phyloP scores from a whole-genome alignment of 2,113 vertebrate genomes.

The Brevimyrus niger region DNA sequence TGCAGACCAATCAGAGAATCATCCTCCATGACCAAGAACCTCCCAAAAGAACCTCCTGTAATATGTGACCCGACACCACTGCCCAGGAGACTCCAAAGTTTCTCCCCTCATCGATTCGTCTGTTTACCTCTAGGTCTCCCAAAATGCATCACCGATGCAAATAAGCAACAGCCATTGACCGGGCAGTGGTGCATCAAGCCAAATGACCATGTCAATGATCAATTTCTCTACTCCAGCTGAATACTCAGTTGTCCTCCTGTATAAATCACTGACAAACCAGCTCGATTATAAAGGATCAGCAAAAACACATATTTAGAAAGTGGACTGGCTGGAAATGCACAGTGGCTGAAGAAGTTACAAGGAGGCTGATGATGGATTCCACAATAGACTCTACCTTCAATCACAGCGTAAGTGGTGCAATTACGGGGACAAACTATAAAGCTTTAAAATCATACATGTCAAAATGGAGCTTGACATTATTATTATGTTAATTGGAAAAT shows the following conservation, averaged over 20 bases:
- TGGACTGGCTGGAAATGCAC: conserved; percentile 52
- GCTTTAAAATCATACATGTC: background rate
- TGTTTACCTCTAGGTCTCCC: background rate
- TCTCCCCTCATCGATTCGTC: background rate
- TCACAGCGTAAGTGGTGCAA: background rate
- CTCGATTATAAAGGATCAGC: conserved; percentile 55
- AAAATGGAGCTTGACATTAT: background rate
- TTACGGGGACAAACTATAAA: background rate
- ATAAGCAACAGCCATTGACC: conserved; percentile 69
- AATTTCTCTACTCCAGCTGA: conserved; percentile 54
- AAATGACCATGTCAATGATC: conserved; percentile 70
- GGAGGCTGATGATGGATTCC: background rate
- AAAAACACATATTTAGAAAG: background rate
- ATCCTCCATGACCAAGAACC: background rate
- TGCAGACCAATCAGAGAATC: background rate
- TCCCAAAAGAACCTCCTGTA: background rate
- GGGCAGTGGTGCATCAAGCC: conserved; percentile 60
- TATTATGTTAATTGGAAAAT: background rate
- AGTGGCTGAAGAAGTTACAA: background rate
- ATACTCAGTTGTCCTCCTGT: conserved; percentile 55
- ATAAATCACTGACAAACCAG: conserved; percentile 66
- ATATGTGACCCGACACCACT: background rate
- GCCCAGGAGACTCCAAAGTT: background rate
- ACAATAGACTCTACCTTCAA: background rate
- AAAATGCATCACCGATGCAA: conserved; percentile 63